Base-by-base conservation (phyloP, 2,113 vertebrate species). In the Cyprinodon tularosa region DNA sequence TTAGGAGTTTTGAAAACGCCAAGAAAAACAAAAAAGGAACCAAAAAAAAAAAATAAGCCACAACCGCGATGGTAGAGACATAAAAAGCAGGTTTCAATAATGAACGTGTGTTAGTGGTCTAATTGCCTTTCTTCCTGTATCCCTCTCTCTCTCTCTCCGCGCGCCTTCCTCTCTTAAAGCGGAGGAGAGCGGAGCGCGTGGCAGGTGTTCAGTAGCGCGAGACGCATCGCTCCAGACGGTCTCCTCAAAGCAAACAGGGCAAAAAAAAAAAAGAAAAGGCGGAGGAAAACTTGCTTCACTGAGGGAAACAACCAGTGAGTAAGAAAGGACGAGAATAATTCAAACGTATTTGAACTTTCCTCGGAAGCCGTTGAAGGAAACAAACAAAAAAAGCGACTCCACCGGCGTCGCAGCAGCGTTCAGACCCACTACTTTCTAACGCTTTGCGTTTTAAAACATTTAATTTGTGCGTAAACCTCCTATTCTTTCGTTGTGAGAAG, bases 131-230 rank as follows among this genome's bases (percentile, higher is more conserved):
- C 50, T 57, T 8, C 50, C 50, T 57, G 50, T 57, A 20, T 9
- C 50, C n/a, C 20, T 45, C 73, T 4, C 50, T 29, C 53, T 74
- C 37, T 38, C 77, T 38, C 72, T 66, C 44, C 37, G 36, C 66
- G 44, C n/a, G 50, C 20, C 15, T n/a, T 17, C n/a, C 67, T 29
- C 61, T n/a, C 13, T 71, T 40, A 45, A 77, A 42, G 67, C 36
- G 2, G 80, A 71, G 82, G 36, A 57, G 74, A 76, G 72, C 7
- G 17, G 50, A 45, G 71, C 78, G 76, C 77, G 78, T 74, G 83
- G 92, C 91, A 93, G 91, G 92, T 92, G 92, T 87, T 92, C 83
- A 60, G 78, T 68, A 76, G 68, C 57, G 72, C 74, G 81, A 85
- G 87, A 82, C 84, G 53, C 85, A 79, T 88, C 83, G 88, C 69